A percentile compares a stretch with the other conserved stretches of the same genome.
phyloP scores from a whole-genome alignment of 2,888 invertebrate genomes.

The Zele albiditarsus region DNA sequence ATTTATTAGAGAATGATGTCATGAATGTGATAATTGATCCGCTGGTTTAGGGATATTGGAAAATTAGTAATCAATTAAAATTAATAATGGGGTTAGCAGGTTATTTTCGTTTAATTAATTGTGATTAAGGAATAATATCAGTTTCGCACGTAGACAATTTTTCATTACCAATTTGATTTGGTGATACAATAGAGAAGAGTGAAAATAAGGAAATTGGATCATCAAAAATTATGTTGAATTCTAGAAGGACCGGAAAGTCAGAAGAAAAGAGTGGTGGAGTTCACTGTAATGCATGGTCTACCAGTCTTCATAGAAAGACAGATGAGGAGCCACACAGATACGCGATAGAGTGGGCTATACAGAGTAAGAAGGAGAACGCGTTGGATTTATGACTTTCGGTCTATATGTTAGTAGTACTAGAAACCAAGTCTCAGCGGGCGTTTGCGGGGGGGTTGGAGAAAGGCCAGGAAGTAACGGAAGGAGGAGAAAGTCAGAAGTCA shows the following conservation, averaged over 20 bases:
- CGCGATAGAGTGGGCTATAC: neutral
- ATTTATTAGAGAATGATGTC: neutral
- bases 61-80: neutral
- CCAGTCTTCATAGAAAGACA: conserved; percentile 14
- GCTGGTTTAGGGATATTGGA: neutral
- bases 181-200: neutral
- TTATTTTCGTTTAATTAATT: no score
- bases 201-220: no score
- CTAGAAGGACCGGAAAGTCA: neutral
- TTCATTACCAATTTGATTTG: neutral
- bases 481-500: neutral
- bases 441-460: conserved; percentile 12
- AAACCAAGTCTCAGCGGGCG: conserved; percentile 12
- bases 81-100: neutral
- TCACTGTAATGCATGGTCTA: neutral
- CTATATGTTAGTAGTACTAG: conserved; percentile 31
- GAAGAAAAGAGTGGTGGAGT: neutral
- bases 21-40: neutral
- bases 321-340: conserved; percentile 26
- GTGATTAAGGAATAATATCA: no score
- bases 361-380: conserved; percentile 13
- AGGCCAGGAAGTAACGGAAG: neutral
- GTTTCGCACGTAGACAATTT: no score
- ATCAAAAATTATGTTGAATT: neutral
- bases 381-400: conserved; percentile 52